These are phyloP conservation scores for Miichthys miiuy DNA, from an alignment of 2,797 vertebrate genomes.

Conservation along the genomic window DNA sequence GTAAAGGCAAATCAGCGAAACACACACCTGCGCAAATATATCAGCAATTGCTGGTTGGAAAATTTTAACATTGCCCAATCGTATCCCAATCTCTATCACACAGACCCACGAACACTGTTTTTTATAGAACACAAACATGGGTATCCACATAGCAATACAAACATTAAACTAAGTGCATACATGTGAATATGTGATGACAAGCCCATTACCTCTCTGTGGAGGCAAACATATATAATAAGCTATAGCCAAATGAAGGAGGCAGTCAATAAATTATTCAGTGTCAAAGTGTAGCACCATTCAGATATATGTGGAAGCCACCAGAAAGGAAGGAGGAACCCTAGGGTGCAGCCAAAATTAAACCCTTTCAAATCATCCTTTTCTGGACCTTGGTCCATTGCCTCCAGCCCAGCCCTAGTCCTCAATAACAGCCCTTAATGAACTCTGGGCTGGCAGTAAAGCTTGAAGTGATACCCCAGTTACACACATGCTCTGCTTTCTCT, in stretches of 20 bases:
- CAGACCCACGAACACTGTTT: too few relatives aligned
- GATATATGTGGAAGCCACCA: constrained; percentile 56
- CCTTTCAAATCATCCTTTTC: constrained; percentile 68
- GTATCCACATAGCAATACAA: constrained; percentile 20
- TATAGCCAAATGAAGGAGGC: constrained; percentile 44
- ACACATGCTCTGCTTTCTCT: constrained; percentile 55
- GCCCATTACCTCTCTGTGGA: constrained; percentile 44
- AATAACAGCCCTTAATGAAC: constrained; percentile 72
- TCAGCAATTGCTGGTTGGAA: too few relatives aligned
- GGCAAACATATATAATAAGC: constrained; percentile 53
- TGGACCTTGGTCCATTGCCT: constrained; percentile 54
- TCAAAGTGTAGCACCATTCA: constrained; percentile 42
- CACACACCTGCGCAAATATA: too few relatives aligned
- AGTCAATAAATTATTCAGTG: constrained; percentile 60
- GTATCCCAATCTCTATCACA: too few relatives aligned
- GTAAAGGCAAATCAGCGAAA: too few relatives aligned
- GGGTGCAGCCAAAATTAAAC: constrained; percentile 58
- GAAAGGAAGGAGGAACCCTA: constrained; percentile 28
- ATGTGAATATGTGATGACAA: constrained; percentile 28
- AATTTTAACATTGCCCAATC: too few relatives aligned
- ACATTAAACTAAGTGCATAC: constrained; percentile 17
- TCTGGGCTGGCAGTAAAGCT: constrained; percentile 64
- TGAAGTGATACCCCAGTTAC: constrained; percentile 68
- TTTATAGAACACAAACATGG: constrained; percentile 15
- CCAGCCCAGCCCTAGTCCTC: constrained; percentile 47